Evolutionary conservation across 2,888 invertebrate species (phyloP).

Genomic region (Aproaerema taeniolella): DNA sequence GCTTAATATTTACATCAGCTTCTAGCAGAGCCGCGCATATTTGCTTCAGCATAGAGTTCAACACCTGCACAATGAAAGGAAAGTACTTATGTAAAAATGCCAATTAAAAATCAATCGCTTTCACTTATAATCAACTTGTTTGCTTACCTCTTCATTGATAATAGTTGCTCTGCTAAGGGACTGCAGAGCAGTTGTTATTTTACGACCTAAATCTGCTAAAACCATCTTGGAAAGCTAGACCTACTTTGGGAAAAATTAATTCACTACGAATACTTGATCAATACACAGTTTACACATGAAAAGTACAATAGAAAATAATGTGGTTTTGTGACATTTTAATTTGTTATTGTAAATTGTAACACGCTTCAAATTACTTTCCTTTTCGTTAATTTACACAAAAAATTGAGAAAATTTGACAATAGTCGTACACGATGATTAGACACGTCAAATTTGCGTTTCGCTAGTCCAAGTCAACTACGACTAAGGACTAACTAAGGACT

Average conservation of each 20-base stretch:
- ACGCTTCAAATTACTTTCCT: conserved; percentile 13
- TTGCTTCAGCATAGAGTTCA: conserved; percentile 99
- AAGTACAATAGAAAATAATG: background rate
- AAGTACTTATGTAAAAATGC: background rate
- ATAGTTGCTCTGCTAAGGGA: conserved; percentile 98
- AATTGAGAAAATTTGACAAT: conserved; percentile 32
- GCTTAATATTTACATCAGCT: conserved; percentile 96
- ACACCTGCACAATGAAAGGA: conserved; percentile 81
- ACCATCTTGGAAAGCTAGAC: conserved; percentile 85
- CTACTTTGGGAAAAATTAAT: conserved; percentile 8
- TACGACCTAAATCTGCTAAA: conserved; percentile 99
- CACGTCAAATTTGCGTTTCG: conserved; percentile 34
- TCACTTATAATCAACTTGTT: no score
- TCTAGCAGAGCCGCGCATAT: conserved; percentile 98
- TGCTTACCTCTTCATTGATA: conserved; percentile 96
- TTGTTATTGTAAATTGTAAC: background rate
- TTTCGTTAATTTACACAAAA: conserved; percentile 11
- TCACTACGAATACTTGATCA: conserved; percentile 2
- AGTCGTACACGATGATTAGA: conserved; percentile 46
- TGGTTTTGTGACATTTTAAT: conserved; percentile 16
- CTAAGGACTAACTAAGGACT: no score
- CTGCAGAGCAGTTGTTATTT: conserved; percentile 98
- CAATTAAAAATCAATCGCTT: no score
- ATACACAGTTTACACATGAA: conserved; percentile 4
- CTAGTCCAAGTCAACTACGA: conserved; percentile 6